Evolutionary conservation across 2,888 invertebrate species (phyloP).

Genomic region (Drosophila macrothrix): DNA sequence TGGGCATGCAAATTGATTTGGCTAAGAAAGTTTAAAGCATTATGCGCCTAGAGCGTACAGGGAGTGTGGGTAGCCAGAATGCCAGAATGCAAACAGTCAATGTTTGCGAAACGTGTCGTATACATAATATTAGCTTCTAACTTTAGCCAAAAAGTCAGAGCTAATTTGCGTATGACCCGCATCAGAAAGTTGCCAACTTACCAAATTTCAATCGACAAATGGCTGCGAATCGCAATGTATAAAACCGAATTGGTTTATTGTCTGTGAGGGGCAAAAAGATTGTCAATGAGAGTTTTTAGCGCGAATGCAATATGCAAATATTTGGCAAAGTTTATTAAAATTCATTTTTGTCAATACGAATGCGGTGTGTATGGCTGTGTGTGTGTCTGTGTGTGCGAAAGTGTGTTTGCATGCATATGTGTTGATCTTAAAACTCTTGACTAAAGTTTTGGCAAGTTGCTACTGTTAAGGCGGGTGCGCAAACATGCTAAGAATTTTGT

Average conservation of each 20-base stretch:
- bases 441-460: conserved; percentile 76
- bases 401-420: conserved; percentile 28
- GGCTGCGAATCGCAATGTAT: conserved; percentile 48
- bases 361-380: background rate
- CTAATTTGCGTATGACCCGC: conserved; percentile 76
- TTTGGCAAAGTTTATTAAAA: conserved; percentile 79
- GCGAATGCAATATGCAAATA: conserved; percentile 75
- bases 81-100: conserved; percentile 40
- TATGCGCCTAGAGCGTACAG: conserved; percentile 1
- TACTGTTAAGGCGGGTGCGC: conserved; percentile 67
- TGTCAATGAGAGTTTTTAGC: conserved; percentile 77
- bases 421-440: conserved; percentile 68
- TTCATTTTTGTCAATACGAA: conserved; percentile 74
- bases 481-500: conserved; percentile 71
- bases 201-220: conserved; percentile 62
- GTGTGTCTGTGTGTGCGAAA: background rate
- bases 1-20: conserved; percentile 74
- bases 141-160: conserved; percentile 61
- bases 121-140: conserved; percentile 69
- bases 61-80: conserved; percentile 11
- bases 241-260: conserved; percentile 74
- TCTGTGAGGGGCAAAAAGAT: conserved; percentile 60
- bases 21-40: conserved; percentile 65
- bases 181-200: conserved; percentile 67
- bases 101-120: conserved; percentile 63